Evolutionary conservation across 2,888 invertebrate genomes (phyloP), one percentile per base, ranked within the genome.

Genomic region (Megalurothrips usitatus): DNA sequence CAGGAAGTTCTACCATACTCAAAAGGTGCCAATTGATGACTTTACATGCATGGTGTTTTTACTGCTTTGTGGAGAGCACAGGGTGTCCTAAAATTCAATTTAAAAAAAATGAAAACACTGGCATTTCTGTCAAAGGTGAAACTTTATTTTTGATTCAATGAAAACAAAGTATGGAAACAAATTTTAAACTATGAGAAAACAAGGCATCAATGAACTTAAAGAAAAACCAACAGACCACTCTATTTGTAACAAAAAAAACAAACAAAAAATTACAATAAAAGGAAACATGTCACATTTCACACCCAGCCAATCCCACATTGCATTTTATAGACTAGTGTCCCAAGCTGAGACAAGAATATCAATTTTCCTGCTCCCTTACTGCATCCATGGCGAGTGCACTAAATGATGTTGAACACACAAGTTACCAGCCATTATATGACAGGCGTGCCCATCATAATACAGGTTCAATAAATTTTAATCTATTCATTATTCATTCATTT

Each of bases 181-280:
- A 23, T 75, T 75, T 58, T 75, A 26, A 26, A 75, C 68, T 75
- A 75, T 75, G 68, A 75, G 68, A 75, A 75, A 75, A 75, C 23
- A 75, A 23, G 68, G 10, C 68, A 75, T 26, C 26, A 26, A 26
- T 26, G 26, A 75, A 75, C 68, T 75, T 75, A 26, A 75, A 75
- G 26, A 75, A 68, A 68, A 8, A 75, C 23, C 23, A 75, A 75
- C 26, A 75, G 68, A 75, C 26, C 68, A 26, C 68, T 75, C 68
- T 75, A 75, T 26, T 26, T 1, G 12, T 26, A 75, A 75, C 68
- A 75, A 75, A 75, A 75, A 12, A 75, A 75, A 75, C 11, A 68
- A 75, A 12, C 23, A 12, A 75, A 26, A 75, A 75, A 75, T 26
- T 10, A n/a, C 58, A 58, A 58, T 43, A 43, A 43, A 58, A 58